Conservation (phyloP, 2,888 invertebrate species). For the Nomada fabriciana region DNA sequence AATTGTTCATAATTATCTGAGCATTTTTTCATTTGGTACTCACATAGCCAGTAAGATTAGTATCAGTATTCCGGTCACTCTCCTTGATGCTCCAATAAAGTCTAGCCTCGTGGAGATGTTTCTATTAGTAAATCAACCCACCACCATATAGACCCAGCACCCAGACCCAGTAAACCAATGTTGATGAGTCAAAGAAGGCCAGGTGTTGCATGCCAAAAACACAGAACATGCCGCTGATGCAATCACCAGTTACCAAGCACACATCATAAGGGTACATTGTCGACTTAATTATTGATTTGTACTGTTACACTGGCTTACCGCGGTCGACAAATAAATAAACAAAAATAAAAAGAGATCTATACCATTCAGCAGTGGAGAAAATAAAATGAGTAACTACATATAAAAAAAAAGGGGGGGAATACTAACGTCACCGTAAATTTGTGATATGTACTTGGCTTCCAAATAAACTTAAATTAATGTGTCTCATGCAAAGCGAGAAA, state of each 20-base stretch:
- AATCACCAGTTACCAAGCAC: constrained; percentile 82
- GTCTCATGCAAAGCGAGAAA: constrained; percentile 77
- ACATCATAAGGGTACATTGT: constrained; percentile 71
- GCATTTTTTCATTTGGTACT: constrained; percentile 74
- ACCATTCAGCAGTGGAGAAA: constrained; percentile 9
- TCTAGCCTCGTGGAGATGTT: constrained; percentile 88
- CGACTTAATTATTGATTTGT: constrained; percentile 24
- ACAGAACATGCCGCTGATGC: constrained; percentile 84
- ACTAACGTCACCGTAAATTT: constrained; percentile 16
- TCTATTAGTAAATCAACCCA: constrained; percentile 85
- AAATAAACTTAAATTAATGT: constrained; percentile 71
- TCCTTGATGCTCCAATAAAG: constrained; percentile 86
- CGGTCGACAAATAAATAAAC: constrained; percentile 14
- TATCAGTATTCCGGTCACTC: constrained; percentile 81
- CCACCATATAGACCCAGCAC: constrained; percentile 77
- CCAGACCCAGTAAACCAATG: constrained; percentile 79
- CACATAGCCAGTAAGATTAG: constrained; percentile 81
- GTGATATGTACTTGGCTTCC: constrained; percentile 76
- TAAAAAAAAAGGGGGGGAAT: neutral
- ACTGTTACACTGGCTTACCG: constrained; percentile 39
- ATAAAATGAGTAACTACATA: constrained; percentile 1
- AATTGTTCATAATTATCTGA: constrained; percentile 39
- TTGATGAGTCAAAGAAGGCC: constrained; percentile 80
- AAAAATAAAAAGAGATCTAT: constrained; percentile 16
- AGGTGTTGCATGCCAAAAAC: constrained; percentile 83